phyloP scores from a whole-genome alignment of 2,888 invertebrate genomes.

The Sturmia bella region DNA sequence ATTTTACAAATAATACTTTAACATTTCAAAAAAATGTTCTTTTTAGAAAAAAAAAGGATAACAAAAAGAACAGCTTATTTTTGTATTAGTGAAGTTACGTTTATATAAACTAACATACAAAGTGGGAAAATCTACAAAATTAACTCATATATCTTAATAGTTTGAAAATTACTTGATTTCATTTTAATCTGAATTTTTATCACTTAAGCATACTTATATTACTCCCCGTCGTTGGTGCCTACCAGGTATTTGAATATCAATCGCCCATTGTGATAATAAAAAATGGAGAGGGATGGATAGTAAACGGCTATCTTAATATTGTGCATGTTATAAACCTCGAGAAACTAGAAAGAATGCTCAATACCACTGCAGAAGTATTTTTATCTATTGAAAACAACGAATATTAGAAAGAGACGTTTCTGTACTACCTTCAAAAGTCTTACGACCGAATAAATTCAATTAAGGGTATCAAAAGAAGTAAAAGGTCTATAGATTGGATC shows the following conservation, averaged over 20 bases:
- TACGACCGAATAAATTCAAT: background rate
- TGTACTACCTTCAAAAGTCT: background rate
- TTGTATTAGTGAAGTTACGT: no score
- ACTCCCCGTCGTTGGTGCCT: no score
- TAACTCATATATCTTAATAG: no score
- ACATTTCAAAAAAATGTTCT: no score
- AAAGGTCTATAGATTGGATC: background rate
- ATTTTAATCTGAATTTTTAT: no score
- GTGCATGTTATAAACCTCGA: background rate
- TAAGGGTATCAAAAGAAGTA: background rate
- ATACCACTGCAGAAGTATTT: background rate
- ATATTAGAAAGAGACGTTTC: background rate
- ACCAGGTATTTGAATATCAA: background rate
- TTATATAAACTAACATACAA: no score
- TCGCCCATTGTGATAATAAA: background rate
- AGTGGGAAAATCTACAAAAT: no score
- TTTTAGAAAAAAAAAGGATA: no score
- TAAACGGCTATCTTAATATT: background rate
- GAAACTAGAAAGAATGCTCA: background rate
- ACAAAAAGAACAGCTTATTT: no score
- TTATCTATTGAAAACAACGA: background rate
- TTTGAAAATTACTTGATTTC: no score
- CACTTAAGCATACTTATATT: no score
- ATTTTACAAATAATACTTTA: no score
- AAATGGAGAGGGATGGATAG: constrained; percentile 8